A percentile compares a stretch with the other conserved stretches of the same genome.
Evolutionary conservation across 2,113 vertebrate genomes (phyloP).

Genomic region (Drymodes brunneopygia): DNA sequence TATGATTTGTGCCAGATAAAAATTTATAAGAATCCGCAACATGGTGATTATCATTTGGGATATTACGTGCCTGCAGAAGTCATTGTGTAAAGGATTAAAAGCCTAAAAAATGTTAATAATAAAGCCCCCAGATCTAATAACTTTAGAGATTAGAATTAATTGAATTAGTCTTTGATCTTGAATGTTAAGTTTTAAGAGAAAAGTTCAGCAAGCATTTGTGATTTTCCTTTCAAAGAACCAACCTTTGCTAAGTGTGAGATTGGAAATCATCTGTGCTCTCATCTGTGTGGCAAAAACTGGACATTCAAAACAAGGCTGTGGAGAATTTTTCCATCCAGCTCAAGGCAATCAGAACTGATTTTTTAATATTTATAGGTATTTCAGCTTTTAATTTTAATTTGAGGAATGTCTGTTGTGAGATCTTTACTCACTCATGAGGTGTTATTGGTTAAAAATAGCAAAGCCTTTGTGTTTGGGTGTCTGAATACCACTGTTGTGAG

Average conservation of each 20-base stretch:
- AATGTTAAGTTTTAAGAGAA: constrained; percentile 37
- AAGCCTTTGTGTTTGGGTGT: neutral
- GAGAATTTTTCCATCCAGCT: neutral
- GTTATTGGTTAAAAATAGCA: neutral
- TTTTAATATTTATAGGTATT: neutral
- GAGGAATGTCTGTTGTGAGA: neutral
- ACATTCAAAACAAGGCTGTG: neutral
- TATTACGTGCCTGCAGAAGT: constrained; percentile 22
- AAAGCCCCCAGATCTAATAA: constrained; percentile 52
- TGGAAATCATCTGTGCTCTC: neutral
- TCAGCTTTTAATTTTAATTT: neutral
- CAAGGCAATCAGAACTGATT: neutral
- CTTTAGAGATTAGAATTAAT: constrained; percentile 66
- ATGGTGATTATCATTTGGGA: constrained; percentile 44
- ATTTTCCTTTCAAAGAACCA: neutral
- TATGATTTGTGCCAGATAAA: constrained; percentile 52
- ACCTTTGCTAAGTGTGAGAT: neutral
- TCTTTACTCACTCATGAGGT: neutral
- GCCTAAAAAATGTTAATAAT: constrained; percentile 57
- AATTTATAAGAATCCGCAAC: constrained; percentile 43
- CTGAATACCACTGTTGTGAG: neutral
- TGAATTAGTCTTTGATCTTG: constrained; percentile 69
- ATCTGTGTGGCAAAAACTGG: neutral
- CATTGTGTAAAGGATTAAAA: constrained; percentile 62
- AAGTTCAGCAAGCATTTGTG: constrained; percentile 24